Base-by-base conservation (phyloP, 2,797 vertebrate species). In the Pseudochirops cupreus region DNA sequence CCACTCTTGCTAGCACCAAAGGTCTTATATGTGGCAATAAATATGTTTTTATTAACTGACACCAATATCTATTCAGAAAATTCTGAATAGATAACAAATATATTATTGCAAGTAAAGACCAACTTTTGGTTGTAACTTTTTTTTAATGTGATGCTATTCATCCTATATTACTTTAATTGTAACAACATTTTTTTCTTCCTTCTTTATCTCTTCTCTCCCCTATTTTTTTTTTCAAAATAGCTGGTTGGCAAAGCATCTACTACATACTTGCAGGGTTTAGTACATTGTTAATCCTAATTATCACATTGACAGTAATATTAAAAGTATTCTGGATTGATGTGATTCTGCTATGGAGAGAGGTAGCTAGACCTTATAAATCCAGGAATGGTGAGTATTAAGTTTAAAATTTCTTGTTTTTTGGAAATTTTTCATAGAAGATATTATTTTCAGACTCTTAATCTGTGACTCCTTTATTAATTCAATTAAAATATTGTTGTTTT, bases 321-420 rank as follows among this genome's bases (percentile, higher is more conserved):
- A 98, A 98, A 96, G 90, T 96, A 28, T 98, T 98, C 94, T 98
- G 98, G 98, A 97, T 98, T 93, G 98, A 98, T 26, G 4, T 96
- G 67, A 89, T 91, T 94, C 95, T 98, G 52, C 67, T 98, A 56
- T 98, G 98, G 98, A 97, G 97, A 95, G 96, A 97, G 2, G 50
- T 91, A 91, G 91, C 50, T 52, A 95, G 92, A 93, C 95, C 96
- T 62, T 95, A 97, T 93, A 97, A 96, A 93, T 94, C 31, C 13
- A 94, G 55, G 29, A 89, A 97, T 1, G 98, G 98, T 98, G 92
- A 97, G 98, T 97, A 53, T 58, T 92, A 82, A 93, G 4, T 94
- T 94, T 94, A 91, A 93, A 91, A 31, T 4, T 54, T 93, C 31
- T 92, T 28, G 26, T 92, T n/a, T 57, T 53, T 52, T 28, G 2